Percentiles rank a stretch among this genome's conserved stretches.
phyloP scores from a whole-genome alignment of 30 jellyfish, hydroid and myxozoan genomes.

The Hydra vulgaris region DNA sequence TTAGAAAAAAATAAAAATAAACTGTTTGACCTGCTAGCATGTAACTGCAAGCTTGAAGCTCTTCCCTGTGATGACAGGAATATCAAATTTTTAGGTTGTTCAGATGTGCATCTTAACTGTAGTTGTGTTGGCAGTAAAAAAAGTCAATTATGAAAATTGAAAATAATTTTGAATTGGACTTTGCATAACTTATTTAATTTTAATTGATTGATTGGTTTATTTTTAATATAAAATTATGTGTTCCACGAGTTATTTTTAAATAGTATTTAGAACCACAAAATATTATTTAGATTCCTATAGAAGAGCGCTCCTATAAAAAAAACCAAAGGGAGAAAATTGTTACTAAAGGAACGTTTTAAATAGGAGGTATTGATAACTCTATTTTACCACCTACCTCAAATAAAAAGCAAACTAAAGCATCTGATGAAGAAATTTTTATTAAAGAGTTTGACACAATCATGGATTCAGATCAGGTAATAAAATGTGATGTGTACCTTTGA shows the following conservation, averaged over 20 bases:
- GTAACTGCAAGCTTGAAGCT: not conserved
- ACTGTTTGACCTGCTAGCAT: not conserved
- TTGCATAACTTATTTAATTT: not conserved
- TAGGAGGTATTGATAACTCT: too few species aligned
- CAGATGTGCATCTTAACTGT: not conserved
- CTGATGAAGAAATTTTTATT: not conserved
- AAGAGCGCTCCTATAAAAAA: not conserved
- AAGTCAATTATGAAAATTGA: not conserved
- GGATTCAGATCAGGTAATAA: not conserved
- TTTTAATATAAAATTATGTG: not conserved
- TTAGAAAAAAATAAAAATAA: too few species aligned
- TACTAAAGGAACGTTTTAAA: too few species aligned
- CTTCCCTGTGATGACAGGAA: not conserved
- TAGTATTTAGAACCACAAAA: not conserved
- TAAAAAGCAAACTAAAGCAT: not conserved
- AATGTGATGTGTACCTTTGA: not conserved
- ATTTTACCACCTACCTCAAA: not conserved
- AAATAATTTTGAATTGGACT: not conserved
- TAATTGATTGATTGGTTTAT: too few species aligned
- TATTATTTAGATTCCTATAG: not conserved
- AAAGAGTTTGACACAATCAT: not conserved
- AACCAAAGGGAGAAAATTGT: not conserved
- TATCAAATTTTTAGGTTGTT: not conserved
- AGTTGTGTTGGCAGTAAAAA: not conserved
- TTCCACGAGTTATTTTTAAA: not conserved